Evolutionary conservation across 2,113 vertebrate species (phyloP), one percentile per base, ranked within the genome.

Genomic region (Numida meleagris): DNA sequence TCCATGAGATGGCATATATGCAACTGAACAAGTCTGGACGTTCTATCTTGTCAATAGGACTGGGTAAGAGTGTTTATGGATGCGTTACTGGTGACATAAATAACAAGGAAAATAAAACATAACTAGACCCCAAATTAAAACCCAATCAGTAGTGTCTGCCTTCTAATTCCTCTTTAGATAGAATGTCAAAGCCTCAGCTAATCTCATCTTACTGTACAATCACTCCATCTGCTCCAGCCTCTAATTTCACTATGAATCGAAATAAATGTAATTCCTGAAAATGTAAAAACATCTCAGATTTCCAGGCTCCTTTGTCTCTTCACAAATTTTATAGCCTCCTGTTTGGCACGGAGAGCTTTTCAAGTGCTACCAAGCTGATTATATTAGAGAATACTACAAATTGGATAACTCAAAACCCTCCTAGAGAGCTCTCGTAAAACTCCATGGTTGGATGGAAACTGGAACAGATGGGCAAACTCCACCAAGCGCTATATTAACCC

Each of bases 391-490:
- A 80, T 53, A 75, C 89, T 91, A 96, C 95, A 97, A 96, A 97
- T 68, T 72, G 34, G 94, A 94, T 95, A 97, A 95, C 94, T 78
- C 91, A 4, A 82, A 91, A 79, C 77, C 82, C 96, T 97, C 97
- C 97, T 95, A 62, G 95, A 89, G 97, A 95, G 95, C 85, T 71
- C 95, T 96, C 36, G 34, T 95, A 78, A 90, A 97, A 86, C 92
- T 92, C 96, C 93, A 90, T 38, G 97, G 94, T 91, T 97, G 96
- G 97, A 66, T 94, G 95, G 94, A 81, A 96, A 95, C 61, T 48
- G 94, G 97, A 97, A 94, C 97, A 98, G 97, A 97, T 97, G 97
- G 96, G 86, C 71, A 71, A 97, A 95, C 92, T 97, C 93, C 92
- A 93, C 95, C 96, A 91, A 88, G 94, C 66, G 82, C 96, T 50